Base-by-base conservation (phyloP, 2,797 vertebrate species). In the Bufotes viridis region DNA sequence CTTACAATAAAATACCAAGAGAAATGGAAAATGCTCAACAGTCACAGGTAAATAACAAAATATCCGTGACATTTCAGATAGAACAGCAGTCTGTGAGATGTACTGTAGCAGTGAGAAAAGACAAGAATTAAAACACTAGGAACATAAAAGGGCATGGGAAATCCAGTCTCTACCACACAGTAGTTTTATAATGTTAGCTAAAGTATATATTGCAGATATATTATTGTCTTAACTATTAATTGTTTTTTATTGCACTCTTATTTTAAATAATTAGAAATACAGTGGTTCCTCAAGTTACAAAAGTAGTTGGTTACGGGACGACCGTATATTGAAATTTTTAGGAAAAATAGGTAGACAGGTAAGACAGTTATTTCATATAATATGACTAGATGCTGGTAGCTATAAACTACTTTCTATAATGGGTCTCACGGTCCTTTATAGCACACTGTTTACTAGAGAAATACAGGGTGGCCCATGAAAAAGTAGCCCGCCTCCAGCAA, bases 11-110 rank as follows among this genome's bases (percentile, higher is more conserved):
- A 69, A 34, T 18, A 34, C 69, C 18, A 15, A 42, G 29, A 72
- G 69, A 34, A 72, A 34, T 72, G 69, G 29, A 34, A 72, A 72
- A 72, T 17, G 26, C 6, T 34, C 34, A 42, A 72, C 69, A 34
- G 69, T 34, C 7, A 5, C 69, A 72, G 26, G 69, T 72, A 72
- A 72, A 72, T 72, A 72, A 72, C 34, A 72, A 14, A 72, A 72
- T 34, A 34, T 34, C 26, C 5, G 15, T 72, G 69, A 72, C 69
- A 72, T 72, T 72, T 72, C 69, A 34, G 26, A 34, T 72, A 72
- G 26, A 72, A 15, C 69, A 72, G 69, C 69, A 34, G 69, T 72
- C 69, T 17, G 69, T 72, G 69, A 72, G 69, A 72, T 65, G 22
- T 58, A 58, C 53, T n/a, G 61, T 70, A 29, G 67, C 17, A 70